Evolutionary conservation across 2,888 invertebrate genomes (phyloP).

Genomic region (Ophion costatus): DNA sequence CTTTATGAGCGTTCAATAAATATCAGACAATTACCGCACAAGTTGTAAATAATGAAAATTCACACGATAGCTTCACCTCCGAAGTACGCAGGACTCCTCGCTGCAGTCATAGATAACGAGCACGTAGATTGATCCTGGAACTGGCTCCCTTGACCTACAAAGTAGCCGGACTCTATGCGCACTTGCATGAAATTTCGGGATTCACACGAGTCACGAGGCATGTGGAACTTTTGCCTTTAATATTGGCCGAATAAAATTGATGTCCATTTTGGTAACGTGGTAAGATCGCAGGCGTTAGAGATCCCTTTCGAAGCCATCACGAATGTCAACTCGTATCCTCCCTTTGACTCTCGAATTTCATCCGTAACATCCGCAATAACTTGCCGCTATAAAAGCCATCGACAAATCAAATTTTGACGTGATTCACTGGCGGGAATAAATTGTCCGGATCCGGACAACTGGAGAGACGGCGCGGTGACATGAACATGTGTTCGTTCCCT

Average conservation of each 20-base stretch:
- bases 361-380: slow-evolving; percentile 80
- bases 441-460: slow-evolving; percentile 78
- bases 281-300: slow-evolving; percentile 49
- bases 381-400: slow-evolving; percentile 84
- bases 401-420: slow-evolving; percentile 84
- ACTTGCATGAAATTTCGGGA: too few species aligned
- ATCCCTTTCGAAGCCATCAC: slow-evolving; percentile 54
- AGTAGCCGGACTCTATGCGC: too few species aligned
- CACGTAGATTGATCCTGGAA: too few species aligned
- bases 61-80: too few species aligned
- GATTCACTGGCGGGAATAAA: slow-evolving; percentile 83
- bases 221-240: slow-evolving; percentile 20
- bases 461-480: slow-evolving; percentile 82
- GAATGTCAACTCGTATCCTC: slow-evolving; percentile 50
- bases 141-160: too few species aligned
- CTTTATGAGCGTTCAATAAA: too few species aligned
- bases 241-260: slow-evolving; percentile 5
- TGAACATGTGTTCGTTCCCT: slow-evolving; percentile 81
- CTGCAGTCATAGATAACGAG: too few species aligned
- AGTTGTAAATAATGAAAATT: too few species aligned
- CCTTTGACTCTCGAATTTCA: slow-evolving; percentile 64
- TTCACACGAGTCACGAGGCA: neutral
- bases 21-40: too few species aligned
- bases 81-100: too few species aligned
- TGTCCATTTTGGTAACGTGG: slow-evolving; percentile 48